Conservation (phyloP, 2,888 invertebrate genomes). For the Stenodema calcarata region DNA sequence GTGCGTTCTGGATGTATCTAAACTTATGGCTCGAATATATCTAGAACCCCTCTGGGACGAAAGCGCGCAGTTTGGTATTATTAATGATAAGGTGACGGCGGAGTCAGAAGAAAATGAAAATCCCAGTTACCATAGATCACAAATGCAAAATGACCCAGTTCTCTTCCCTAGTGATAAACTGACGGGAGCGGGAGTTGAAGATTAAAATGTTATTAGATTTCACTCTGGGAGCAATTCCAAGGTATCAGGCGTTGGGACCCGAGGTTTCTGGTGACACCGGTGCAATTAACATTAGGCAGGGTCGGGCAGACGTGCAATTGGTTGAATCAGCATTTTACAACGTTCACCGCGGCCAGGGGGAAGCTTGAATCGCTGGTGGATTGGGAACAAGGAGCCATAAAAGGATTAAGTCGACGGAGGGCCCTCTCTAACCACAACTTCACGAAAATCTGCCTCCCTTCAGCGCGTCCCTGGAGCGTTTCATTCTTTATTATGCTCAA, state of each 20-base stretch:
- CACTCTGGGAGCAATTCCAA: constrained; percentile 13
- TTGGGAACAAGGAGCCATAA: not conserved
- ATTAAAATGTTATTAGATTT: constrained; percentile 44
- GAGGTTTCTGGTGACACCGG: not conserved
- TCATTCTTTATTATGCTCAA: not conserved
- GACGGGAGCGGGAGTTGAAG: constrained; percentile 9
- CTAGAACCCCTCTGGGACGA: not conserved
- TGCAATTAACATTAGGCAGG: not conserved
- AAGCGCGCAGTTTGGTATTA: not conserved
- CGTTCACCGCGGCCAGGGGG: not conserved
- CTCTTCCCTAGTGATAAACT: not conserved
- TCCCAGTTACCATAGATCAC: constrained; percentile 8
- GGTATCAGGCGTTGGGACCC: not conserved
- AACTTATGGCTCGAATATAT: not conserved
- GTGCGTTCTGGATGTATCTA: too few relatives aligned
- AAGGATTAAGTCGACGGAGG: not conserved
- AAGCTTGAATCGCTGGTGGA: not conserved
- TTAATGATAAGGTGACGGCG: not conserved
- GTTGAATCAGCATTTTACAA: constrained; percentile 2
- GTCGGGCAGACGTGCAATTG: not conserved
- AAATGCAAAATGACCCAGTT: not conserved
- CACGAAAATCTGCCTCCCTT: not conserved
- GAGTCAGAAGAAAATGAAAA: constrained; percentile 16
- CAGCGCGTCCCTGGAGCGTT: not conserved
- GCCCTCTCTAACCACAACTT: not conserved